A percentile compares a stretch with the other conserved stretches of the same genome.
phyloP scores from a whole-genome alignment of 2,888 invertebrate genomes.

The Lutraria lutraria region DNA sequence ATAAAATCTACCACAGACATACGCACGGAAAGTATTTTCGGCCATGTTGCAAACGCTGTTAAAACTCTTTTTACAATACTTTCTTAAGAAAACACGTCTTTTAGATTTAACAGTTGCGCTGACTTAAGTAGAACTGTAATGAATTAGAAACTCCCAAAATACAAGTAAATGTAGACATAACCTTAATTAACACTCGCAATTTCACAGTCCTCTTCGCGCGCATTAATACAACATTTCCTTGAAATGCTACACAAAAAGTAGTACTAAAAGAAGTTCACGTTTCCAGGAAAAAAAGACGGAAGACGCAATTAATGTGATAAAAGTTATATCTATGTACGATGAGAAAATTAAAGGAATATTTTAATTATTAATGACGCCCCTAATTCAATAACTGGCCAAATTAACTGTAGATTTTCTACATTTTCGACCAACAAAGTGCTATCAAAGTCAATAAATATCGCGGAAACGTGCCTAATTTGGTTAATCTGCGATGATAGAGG shows the following conservation, averaged over 20 bases:
- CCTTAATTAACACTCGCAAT: not conserved
- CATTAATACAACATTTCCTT: constrained; percentile 22
- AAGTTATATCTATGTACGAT: constrained; percentile 47
- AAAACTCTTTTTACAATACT: not conserved
- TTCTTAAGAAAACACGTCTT: not conserved
- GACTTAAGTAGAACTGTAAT: constrained; percentile 2
- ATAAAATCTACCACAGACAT: no score
- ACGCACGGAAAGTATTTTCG: not conserved
- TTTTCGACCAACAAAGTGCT: constrained; percentile 47
- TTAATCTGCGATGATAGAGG: constrained; percentile 65
- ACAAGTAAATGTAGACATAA: not conserved
- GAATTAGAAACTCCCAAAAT: constrained; percentile 22
- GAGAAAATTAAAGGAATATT: constrained; percentile 49
- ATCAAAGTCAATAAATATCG: constrained; percentile 67
- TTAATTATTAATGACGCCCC: constrained; percentile 47
- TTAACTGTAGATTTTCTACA: constrained; percentile 66
- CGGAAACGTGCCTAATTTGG: constrained; percentile 58
- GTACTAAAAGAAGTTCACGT: not conserved
- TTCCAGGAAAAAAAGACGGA: constrained; percentile 4
- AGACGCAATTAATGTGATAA: constrained; percentile 36
- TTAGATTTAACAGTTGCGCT: not conserved
- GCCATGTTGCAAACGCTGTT: not conserved
- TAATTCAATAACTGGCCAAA: constrained; percentile 52
- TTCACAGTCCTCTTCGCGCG: not conserved
- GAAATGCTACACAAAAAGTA: not conserved